These are phyloP conservation scores for Alviniconcha strummeri DNA, from an alignment of 2,888 invertebrate species.

Conservation along the genomic window DNA sequence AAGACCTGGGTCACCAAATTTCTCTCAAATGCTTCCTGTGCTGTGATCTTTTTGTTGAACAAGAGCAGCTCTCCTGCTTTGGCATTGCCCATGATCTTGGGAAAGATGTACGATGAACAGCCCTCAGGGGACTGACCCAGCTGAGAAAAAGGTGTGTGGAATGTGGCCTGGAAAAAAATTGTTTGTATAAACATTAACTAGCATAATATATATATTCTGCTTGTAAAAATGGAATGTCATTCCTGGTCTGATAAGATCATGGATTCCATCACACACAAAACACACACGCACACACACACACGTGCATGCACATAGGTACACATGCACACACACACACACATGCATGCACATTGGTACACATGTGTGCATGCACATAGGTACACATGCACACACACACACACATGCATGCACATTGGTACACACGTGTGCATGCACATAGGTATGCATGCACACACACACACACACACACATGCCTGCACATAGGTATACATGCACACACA, in stretches of 20 bases:
- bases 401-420: not conserved
- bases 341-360: conserved; percentile 82
- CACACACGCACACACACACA: conserved; percentile 18
- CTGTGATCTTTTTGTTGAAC: conserved; percentile 86
- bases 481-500: conserved; percentile 75
- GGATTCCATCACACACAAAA: not conserved
- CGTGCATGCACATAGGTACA: not conserved
- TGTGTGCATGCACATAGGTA: not conserved
- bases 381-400: conserved; percentile 83
- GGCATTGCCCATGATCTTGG: conserved; percentile 86
- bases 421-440: not conserved
- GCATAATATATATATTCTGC: too few relatives aligned
- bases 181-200: too few relatives aligned
- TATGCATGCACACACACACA: not conserved
- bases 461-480: not conserved
- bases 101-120: conserved; percentile 90
- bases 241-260: not conserved
- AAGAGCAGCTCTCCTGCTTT: conserved; percentile 80
- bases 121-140: conserved; percentile 92
- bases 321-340: not conserved
- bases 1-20: conserved; percentile 88
- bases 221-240: not conserved
- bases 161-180: conserved; percentile 81
- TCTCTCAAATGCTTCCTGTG: conserved; percentile 84
- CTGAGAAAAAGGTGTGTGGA: conserved; percentile 89